These are phyloP conservation scores for Thecocarcelia acutangulata DNA, from an alignment of 2,888 invertebrate genomes.

Conservation along the genomic window DNA sequence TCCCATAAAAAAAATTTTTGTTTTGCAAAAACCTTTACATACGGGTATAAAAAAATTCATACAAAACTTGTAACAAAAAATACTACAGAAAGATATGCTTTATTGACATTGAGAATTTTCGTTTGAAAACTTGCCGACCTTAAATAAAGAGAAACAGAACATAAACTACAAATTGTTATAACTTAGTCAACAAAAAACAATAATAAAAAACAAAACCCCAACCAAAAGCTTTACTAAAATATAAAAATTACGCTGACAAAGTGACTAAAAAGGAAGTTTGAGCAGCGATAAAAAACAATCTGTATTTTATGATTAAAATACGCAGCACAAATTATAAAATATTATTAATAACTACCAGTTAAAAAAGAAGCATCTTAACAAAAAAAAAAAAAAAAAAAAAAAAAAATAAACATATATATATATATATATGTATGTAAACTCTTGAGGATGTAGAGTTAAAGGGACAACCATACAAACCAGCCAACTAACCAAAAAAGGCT, in stretches of 20 bases:
- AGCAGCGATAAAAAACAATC: conserved; percentile 58
- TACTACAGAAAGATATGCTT: too few relatives aligned
- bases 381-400: too few relatives aligned
- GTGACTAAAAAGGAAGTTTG: conserved; percentile 53
- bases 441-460: conserved; percentile 54
- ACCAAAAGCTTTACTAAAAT: conserved; percentile 26
- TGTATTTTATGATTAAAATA: conserved; percentile 69
- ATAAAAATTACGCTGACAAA: conserved; percentile 68
- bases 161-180: conserved; percentile 68
- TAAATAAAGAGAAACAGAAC: conserved; percentile 52
- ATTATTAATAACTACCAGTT: conserved; percentile 63
- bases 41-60: not conserved
- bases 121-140: conserved; percentile 60
- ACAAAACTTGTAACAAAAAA: conserved; percentile 28
- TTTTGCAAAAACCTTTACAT: too few relatives aligned
- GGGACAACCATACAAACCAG: conserved; percentile 45
- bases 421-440: too few relatives aligned
- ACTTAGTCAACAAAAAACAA: conserved; percentile 55
- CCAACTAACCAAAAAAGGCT: conserved; percentile 59
- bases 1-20: conserved; percentile 60
- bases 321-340: conserved; percentile 67
- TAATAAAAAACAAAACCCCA: not conserved
- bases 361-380: conserved; percentile 28
- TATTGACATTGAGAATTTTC: conserved; percentile 61
- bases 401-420: too few relatives aligned